Evolutionary conservation across 2,888 invertebrate genomes (phyloP).

Genomic region (Acleris cristana): DNA sequence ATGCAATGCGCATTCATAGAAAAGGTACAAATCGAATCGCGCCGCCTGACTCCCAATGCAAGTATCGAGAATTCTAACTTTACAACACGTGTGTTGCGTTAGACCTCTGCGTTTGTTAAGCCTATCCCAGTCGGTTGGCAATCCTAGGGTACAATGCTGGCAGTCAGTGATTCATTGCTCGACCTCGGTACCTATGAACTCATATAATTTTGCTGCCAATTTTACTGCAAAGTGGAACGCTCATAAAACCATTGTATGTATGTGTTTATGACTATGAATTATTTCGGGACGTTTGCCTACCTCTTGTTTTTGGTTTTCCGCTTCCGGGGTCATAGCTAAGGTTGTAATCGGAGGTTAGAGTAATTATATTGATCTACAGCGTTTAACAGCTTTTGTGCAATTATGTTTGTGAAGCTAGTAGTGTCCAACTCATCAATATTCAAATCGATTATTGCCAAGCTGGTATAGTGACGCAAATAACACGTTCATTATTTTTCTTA

Average conservation of each 20-base stretch:
- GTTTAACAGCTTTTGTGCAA: neutral
- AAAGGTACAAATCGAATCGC: constrained; percentile 40
- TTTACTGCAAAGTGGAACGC: constrained; percentile 62
- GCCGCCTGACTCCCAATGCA: constrained; percentile 9
- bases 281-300: constrained; percentile 26
- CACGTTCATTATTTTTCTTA: too few relatives aligned
- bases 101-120: constrained; percentile 29
- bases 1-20: constrained; percentile 42
- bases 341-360: neutral
- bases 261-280: constrained; percentile 38
- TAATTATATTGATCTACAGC: neutral
- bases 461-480: neutral
- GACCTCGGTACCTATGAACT: constrained; percentile 48
- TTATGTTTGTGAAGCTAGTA: neutral
- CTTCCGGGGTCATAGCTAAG: neutral
- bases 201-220: constrained; percentile 59
- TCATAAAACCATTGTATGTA: constrained; percentile 53
- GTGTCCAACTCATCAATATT: neutral
- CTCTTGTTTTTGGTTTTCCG: neutral
- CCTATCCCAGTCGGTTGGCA: constrained; percentile 34
- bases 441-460: constrained; percentile 28
- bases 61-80: constrained; percentile 6
- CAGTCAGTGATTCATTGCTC: constrained; percentile 54
- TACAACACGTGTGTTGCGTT: constrained; percentile 3
- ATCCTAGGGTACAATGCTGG: constrained; percentile 38